phyloP scores from a whole-genome alignment of 2,888 invertebrate genomes.

The Rhaphigaster nebulosa region DNA sequence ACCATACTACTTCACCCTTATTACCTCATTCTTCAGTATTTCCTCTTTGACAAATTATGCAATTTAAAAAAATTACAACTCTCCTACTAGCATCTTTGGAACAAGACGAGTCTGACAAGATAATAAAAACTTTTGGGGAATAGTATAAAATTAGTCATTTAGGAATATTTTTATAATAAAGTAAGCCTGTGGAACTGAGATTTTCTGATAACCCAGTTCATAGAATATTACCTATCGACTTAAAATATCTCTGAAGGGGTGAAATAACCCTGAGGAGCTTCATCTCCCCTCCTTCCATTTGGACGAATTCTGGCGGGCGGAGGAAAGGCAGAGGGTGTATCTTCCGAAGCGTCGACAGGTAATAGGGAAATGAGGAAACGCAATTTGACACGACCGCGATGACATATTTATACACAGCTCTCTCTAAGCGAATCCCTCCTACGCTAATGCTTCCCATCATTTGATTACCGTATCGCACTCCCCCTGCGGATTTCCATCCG shows the following conservation, averaged over 20 bases:
- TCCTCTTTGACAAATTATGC: no score
- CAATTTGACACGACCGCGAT: not conserved
- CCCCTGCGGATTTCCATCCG: constrained; percentile 24
- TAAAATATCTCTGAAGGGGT: not conserved
- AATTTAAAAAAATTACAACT: no score
- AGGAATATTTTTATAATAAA: no score
- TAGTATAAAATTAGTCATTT: no score
- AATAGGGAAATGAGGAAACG: constrained; percentile 42
- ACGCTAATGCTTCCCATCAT: constrained; percentile 26
- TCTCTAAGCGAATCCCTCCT: not conserved
- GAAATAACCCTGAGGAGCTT: not conserved
- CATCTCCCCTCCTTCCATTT: not conserved
- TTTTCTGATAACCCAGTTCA: no score
- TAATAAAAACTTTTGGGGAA: no score
- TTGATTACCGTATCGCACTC: constrained; percentile 44
- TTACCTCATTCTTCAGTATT: no score
- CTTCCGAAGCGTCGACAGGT: not conserved
- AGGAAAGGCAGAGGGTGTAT: not conserved
- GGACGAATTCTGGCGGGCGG: not conserved
- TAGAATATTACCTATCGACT: not conserved
- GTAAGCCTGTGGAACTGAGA: no score
- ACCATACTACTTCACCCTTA: no score
- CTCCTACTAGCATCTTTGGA: no score
- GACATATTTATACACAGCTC: constrained; percentile 41
- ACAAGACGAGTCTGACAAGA: no score